Base-by-base conservation (phyloP, 2,113 vertebrate species). In the Peromyscus polionotus region DNA sequence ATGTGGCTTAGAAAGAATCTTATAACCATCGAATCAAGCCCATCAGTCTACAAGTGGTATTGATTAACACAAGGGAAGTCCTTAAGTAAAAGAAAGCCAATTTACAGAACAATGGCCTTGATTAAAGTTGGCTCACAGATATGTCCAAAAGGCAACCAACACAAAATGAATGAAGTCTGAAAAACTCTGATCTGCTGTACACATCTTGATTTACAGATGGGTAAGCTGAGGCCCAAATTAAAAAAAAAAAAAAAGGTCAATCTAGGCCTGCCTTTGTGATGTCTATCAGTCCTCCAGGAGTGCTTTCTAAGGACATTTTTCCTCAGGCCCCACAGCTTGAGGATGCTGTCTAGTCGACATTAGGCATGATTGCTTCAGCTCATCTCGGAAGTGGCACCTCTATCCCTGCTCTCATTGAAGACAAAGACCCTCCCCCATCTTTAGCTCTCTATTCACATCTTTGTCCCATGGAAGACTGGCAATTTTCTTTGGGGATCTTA, bases 1-100 rank as follows among this genome's bases (percentile, higher is more conserved):
- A 85, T n/a, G 48, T 59, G 16, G n/a, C 75, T 92, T 84, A 94
- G 81, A 95, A 92, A 93, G 39, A 93, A 91, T 65, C 51, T 45
- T 63, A 73, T 68, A 87, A 79, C 33, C 33, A 61, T 70, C 17
- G 39, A 28, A 67, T n/a, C 20, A 83, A 93, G 59, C 6, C 87
- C n/a, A 84, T 79, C 9, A 73, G 81, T 84, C n/a, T 48, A 73
- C 63, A 88, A 61, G 80, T 77, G 45, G 68, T 77, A 72, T 92
- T 92, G 54, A 88, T 75, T 87, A 85, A 88, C n/a, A 90, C 54
- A 88, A 87, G 45, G 20, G 48, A 93, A 70, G 16, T 48, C 45
- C 39, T 88, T 88, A 77, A 95, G 54, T 68, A 39, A 86, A 93
- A 39, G 48, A 51, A 88, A 88, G 12, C 72, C 67, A 45, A 12